phyloP scores from a whole-genome alignment of 2,888 invertebrate species.

The Omphaloscelis lunosa region DNA sequence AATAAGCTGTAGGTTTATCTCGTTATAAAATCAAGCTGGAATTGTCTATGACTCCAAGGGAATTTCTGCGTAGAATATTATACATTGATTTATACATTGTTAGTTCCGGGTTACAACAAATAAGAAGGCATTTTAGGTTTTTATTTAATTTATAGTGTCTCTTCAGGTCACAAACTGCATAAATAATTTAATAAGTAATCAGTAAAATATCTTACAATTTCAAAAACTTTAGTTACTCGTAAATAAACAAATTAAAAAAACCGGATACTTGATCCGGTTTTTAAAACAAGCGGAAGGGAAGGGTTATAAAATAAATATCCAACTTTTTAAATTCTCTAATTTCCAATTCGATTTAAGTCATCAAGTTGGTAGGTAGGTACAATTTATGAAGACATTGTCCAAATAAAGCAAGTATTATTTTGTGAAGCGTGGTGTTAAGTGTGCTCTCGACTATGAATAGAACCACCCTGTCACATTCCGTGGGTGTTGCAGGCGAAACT shows the following conservation, averaged over 20 bases:
- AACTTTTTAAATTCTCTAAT: neutral
- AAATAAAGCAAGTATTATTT: conserved; percentile 27
- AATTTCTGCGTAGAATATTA: conserved; percentile 38
- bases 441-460: conserved; percentile 54
- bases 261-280: conserved; percentile 8
- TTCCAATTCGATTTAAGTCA: neutral
- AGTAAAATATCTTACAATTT: neutral
- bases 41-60: conserved; percentile 57
- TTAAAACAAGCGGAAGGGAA: neutral
- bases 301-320: neutral
- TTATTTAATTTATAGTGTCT: neutral
- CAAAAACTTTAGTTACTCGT: too few species aligned
- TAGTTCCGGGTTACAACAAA: conserved; percentile 50
- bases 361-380: neutral
- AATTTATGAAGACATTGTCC: neutral
- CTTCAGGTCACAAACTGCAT: neutral
- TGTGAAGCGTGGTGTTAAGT: conserved; percentile 17
- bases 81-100: too few species aligned
- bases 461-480: conserved; percentile 57
- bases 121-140: neutral
- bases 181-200: neutral
- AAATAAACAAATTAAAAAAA: neutral
- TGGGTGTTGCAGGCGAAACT: conserved; percentile 60
- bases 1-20: conserved; percentile 68
- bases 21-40: conserved; percentile 65